phyloP scores from a whole-genome alignment of 2,797 vertebrate species.

The Notolabrus celidotus region DNA sequence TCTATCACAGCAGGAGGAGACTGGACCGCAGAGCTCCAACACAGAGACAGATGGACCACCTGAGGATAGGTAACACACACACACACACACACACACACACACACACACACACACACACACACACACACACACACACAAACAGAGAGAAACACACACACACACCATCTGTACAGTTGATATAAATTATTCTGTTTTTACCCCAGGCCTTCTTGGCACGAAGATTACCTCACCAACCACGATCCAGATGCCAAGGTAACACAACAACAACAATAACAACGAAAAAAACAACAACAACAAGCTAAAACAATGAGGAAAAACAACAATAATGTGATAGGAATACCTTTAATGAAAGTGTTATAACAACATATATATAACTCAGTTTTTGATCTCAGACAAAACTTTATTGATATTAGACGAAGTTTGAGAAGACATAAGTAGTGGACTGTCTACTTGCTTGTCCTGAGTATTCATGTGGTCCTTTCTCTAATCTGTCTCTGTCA shows the following conservation, averaged over 20 bases:
- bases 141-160: constrained; percentile 4
- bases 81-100: constrained; percentile 5
- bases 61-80: constrained; percentile 66
- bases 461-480: neutral
- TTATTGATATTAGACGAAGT: no score
- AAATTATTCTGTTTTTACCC: neutral
- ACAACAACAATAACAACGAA: neutral
- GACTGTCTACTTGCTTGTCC: neutral
- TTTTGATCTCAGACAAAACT: no score
- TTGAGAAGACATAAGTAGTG: constrained; percentile 5
- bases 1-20: constrained; percentile 46
- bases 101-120: constrained; percentile 4
- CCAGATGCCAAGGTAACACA: constrained; percentile 64
- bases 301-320: no score
- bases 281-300: neutral
- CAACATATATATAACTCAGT: no score
- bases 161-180: neutral
- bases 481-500: constrained; percentile 38
- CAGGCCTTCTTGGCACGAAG: constrained; percentile 67
- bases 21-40: constrained; percentile 43
- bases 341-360: no score
- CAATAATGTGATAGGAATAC: no score
- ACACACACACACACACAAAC: neutral
- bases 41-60: constrained; percentile 47
- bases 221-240: constrained; percentile 50